These are phyloP conservation scores for Ochotona princeps DNA, from an alignment of 2,113 vertebrate species.

Conservation along the genomic window DNA sequence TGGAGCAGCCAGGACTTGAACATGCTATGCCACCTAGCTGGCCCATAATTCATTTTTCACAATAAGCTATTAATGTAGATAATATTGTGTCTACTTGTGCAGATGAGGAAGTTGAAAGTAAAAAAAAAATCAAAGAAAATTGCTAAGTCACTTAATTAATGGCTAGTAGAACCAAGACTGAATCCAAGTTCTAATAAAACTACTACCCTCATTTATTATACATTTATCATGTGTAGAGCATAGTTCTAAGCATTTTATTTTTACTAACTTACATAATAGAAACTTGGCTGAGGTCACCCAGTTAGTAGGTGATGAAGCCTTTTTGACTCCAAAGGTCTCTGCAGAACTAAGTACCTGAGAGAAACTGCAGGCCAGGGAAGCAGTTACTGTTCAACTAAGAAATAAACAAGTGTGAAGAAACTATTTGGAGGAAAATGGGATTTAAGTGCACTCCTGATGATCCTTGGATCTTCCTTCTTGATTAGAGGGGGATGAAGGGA, in stretches of 20 bases:
- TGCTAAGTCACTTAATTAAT: conserved; percentile 36
- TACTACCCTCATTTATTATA: conserved; percentile 21
- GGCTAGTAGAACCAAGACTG: background rate
- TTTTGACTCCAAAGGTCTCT: background rate
- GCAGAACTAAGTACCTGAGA: background rate
- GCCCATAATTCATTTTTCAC: background rate
- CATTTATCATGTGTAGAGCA: background rate
- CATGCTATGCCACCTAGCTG: too few relatives aligned
- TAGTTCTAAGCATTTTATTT: conserved; percentile 36
- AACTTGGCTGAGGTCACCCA: background rate
- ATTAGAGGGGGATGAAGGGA: background rate
- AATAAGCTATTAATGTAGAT: background rate
- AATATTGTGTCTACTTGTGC: background rate
- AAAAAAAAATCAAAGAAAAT: conserved; percentile 32
- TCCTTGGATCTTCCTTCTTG: background rate
- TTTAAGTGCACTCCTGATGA: background rate
- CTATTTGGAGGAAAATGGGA: background rate
- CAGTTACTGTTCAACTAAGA: background rate
- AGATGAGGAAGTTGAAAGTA: conserved; percentile 28
- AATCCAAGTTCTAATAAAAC: conserved; percentile 24
- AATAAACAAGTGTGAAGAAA: background rate
- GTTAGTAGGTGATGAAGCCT: background rate
- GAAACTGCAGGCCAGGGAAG: background rate
- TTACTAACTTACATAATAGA: conserved; percentile 17
- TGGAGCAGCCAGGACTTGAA: too few relatives aligned